Evolutionary conservation across 2,113 vertebrate species (phyloP), one percentile per base, ranked within the genome.

Genomic region (Atlantisia rogersi): DNA sequence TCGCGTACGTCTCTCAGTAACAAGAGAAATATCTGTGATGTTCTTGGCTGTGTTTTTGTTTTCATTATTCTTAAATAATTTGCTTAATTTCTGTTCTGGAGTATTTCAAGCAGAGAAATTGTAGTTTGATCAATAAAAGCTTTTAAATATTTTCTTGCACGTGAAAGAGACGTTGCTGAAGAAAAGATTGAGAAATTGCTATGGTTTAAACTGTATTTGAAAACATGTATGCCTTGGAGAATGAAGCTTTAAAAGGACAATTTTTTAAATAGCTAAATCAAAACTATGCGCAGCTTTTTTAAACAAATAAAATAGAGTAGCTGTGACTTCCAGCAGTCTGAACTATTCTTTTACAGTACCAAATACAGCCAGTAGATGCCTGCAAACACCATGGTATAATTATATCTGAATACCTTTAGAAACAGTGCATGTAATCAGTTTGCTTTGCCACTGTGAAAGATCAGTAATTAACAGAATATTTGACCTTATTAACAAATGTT

Each of bases 301-400:
- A 6, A 69, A 67, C 21, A 89, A 69, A 65, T 68, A 5, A 62
- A 92, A 64, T 87, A 24, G 83, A 71, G 56, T 32, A 91, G 35
- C 42, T 25, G 10, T 81, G 70, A 35, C 32, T 94, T 76, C 3
- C 31, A 87, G 20, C n/a, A 82, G 39, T 76, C 46, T 94, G 35
- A 65, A 68, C 52, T 92, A 44, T 16, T 81, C 25, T 39, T 53
- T 75, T 35, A 88, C 95, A 97, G 83, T 98, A 97, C 98, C 98
- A 56, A 68, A 60, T 75, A 19, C 89, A 95, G 67, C 97, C 98
- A 99, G 97, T 82, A 98, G 99, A 99, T 99, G 99, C 98, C 99
- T 98, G 98, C 98, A 97, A 97, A 97, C 97, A 97, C 98, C 97
- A 0, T 91, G 17, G 85, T 76, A 98, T 97, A 58, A 62, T 95